These are phyloP conservation scores for Agelas oroides DNA, from an alignment of 37 sponge, comb jelly and placozoan genomes.

Conservation along the genomic window DNA sequence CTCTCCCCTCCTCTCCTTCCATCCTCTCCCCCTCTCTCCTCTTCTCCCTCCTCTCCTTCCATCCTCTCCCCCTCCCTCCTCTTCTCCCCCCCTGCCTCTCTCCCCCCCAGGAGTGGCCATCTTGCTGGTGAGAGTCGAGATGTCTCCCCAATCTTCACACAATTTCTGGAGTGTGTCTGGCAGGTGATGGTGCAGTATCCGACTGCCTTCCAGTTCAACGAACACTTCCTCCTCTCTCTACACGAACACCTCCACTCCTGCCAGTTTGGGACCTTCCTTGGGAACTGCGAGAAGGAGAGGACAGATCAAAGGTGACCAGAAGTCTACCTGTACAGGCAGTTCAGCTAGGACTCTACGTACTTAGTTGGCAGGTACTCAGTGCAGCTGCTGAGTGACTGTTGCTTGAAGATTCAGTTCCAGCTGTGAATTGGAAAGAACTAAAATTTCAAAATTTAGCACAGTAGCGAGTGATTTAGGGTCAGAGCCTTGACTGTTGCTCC, in stretches of 20 bases:
- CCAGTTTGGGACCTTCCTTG: slow-evolving; percentile 77
- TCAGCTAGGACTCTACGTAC: too few species aligned
- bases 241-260: slow-evolving; percentile 64
- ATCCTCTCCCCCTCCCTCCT: neutral
- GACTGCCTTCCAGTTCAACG: slow-evolving; percentile 81
- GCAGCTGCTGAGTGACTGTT: too few species aligned
- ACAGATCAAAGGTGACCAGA: neutral
- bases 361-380: too few species aligned
- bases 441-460: too few species aligned
- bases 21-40: too few species aligned
- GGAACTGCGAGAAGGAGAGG: slow-evolving; percentile 68
- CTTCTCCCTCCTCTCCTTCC: too few species aligned
- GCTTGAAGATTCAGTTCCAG: too few species aligned
- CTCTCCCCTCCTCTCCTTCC: too few species aligned
- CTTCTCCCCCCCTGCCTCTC: neutral
- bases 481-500: too few species aligned
- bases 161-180: slow-evolving; percentile 83
- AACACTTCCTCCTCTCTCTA: slow-evolving; percentile 72
- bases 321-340: too few species aligned
- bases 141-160: slow-evolving; percentile 72
- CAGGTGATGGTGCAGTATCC: slow-evolving; percentile 81
- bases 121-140: slow-evolving; percentile 47
- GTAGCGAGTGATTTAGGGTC: too few species aligned
- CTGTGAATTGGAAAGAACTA: too few species aligned
- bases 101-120: slow-evolving; percentile 45